Conservation (phyloP, 2,888 invertebrate genomes). For the Deilephila elpenor region DNA sequence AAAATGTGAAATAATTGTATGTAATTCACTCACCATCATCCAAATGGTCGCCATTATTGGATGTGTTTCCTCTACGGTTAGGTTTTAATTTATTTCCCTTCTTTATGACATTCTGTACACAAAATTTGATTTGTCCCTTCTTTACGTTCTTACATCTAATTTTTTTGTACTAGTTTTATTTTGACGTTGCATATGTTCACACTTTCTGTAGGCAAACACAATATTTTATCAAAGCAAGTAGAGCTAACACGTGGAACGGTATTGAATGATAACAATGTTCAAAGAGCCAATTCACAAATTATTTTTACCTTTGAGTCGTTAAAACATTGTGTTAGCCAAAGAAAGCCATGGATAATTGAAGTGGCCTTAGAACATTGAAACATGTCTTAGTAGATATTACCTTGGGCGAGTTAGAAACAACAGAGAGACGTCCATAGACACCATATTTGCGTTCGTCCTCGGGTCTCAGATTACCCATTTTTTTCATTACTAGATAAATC, state of each 20-base stretch:
- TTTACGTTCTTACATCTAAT: conserved; percentile 63
- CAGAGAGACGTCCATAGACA: conserved; percentile 81
- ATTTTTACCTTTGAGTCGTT: background rate
- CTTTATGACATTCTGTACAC: conserved; percentile 68
- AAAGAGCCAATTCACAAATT: conserved; percentile 60
- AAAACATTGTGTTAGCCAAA: conserved; percentile 66
- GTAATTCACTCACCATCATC: conserved; percentile 53
- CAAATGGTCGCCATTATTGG: conserved; percentile 48
- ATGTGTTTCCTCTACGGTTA: background rate
- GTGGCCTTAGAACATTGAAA: conserved; percentile 62
- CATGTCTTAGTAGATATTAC: conserved; percentile 44
- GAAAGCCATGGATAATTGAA: conserved; percentile 49
- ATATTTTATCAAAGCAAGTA: conserved; percentile 43
- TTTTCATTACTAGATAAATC: conserved; percentile 88
- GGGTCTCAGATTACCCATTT: conserved; percentile 86
- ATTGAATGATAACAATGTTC: conserved; percentile 51
- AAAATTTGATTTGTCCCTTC: conserved; percentile 71
- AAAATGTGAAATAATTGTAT: too few species aligned
- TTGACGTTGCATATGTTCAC: conserved; percentile 61
- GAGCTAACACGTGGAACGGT: background rate
- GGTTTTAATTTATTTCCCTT: conserved; percentile 46
- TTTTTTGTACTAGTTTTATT: conserved; percentile 58
- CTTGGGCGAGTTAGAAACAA: conserved; percentile 71
- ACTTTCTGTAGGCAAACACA: conserved; percentile 77
- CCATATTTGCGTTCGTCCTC: conserved; percentile 88